Evolutionary conservation across 2,797 vertebrate genomes (phyloP), one percentile per base, ranked within the genome.

Genomic region (Lemur catta): DNA sequence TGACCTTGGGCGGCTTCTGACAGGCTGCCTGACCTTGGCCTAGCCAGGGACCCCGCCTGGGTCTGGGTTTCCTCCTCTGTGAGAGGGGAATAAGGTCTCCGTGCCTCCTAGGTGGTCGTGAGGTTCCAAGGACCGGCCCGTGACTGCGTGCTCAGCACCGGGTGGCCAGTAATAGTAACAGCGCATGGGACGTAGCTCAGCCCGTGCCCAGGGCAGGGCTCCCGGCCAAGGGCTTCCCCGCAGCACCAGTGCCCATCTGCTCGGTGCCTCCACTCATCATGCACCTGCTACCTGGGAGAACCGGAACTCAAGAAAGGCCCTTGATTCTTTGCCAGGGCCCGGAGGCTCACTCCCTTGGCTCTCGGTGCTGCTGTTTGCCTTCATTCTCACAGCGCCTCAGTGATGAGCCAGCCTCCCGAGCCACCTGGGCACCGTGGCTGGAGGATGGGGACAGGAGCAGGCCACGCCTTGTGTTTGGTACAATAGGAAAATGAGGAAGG

Each of bases 401-500:
- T 1, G 5, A 26, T 4, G 22, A 24, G 55, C 69, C 80, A 65
- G 14, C 33, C 41, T 12, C 7, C 43, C 43, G 15, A 17, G 61
- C 43, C 11, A 26, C 93, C 35, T 14, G 18, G 55, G 74, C 10
- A 7, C 63, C 1, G 15, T 4, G 57, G 30, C 41, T 28, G 4
- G 59, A 38, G 38, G 30, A 6, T 4, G n/a, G 12, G 28, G n/a
- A 10, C 4, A 3, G 30, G 24, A 43, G 22, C 33, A 52, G 61
- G 65, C 33, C 10, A 11, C 0, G 0, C 63, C 2, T 0, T 1
- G 59, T 28, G 13, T 50, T 10, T 2, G 14, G 35, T 15, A 4
- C 35, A 46, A 2, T 13, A 79, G 79, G 55, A 79, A n/a, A 43
- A 50, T 2, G 59, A 61, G 14, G 17, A 1, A 30, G 22, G 7